Evolutionary conservation across 2,888 invertebrate genomes (phyloP), one percentile per base, ranked within the genome.

Genomic region (Orthosia incerta): DNA sequence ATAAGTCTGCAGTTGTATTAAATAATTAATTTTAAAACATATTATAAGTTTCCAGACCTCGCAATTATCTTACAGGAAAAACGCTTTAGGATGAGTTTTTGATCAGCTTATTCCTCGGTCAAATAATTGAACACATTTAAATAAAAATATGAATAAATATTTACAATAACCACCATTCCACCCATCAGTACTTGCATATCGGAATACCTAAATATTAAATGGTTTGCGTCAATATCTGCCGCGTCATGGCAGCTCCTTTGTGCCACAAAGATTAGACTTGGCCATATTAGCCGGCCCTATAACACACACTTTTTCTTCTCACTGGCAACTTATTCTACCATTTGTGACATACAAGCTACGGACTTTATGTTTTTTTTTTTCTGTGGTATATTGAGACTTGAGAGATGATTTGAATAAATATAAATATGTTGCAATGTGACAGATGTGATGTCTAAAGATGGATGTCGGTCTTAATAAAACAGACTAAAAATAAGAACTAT

Each of bases 131-230:
- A 3, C 1, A 39, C 39, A 39, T 39, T 39, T 39, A 39, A 39
- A 39, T 18, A 1, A 1, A 31, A 18, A 12, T 11, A 1, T 26
- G 31, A 31, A 26, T 51, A 55, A 63, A 67, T 66, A 45, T 69
- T 64, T 9, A 48, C 51, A 18, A 15, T 48, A 70, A 85, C 62
- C 63, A 72, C 59, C 26, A 76, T 74, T 91, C 88, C 82, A 64
- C 86, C 67, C 90, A 89, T 71, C 90, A 87, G 93, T 94, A 94
- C 93, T 85, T 89, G 90, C 90, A 90, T 91, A 92, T 93, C 90
- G 91, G 90, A 94, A 95, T 94, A 95, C 94, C 95, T 94, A 95
- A 95, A 95, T 95, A 95, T 95, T 93, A 95, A 96, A 95, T 94
- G 94, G 95, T 94, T 95, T 89, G 94, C 93, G 92, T 93, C 91